phyloP scores from a whole-genome alignment of 2,797 vertebrate species.

The Pampus argenteus region DNA sequence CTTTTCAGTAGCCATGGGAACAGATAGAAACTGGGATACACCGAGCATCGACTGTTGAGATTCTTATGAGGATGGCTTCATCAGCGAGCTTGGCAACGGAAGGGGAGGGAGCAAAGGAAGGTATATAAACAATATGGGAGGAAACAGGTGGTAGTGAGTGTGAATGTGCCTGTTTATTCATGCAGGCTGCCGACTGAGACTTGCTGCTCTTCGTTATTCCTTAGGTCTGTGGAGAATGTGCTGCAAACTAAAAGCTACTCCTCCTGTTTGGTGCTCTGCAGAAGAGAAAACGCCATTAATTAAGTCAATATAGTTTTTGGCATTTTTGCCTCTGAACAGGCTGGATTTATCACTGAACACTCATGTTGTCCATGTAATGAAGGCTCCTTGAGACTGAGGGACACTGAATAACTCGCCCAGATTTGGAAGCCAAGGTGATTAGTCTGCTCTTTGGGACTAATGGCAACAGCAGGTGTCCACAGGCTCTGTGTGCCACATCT shows the following conservation, averaged over 20 bases:
- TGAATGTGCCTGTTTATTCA: constrained; percentile 13
- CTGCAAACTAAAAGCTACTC: constrained; percentile 9
- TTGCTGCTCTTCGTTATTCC: constrained; percentile 11
- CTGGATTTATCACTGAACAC: constrained; percentile 23
- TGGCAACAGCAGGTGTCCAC: constrained; percentile 75
- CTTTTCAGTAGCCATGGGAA: constrained; percentile 69
- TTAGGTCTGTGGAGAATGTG: constrained; percentile 3
- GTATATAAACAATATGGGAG: constrained; percentile 37
- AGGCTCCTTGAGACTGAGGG: constrained; percentile 60
- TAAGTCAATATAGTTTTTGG: constrained; percentile 34
- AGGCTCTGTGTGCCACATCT: constrained; percentile 61
- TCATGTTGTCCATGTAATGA: constrained; percentile 48
- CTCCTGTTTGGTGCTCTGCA: not conserved
- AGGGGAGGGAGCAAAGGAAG: constrained; percentile 1
- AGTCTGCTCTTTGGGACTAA: constrained; percentile 66
- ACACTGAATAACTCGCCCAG: constrained; percentile 59
- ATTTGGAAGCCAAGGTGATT: constrained; percentile 66
- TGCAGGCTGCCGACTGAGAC: not conserved
- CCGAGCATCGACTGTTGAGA: constrained; percentile 47
- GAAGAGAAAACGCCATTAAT: constrained; percentile 23
- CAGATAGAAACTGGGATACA: constrained; percentile 52
- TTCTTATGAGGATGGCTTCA: constrained; percentile 49
- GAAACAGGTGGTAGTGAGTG: constrained; percentile 46
- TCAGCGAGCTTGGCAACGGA: constrained; percentile 16
- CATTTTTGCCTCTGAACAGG: constrained; percentile 14